Evolutionary conservation across 2,888 invertebrate genomes (phyloP).

Genomic region (Drosophila limbata): DNA sequence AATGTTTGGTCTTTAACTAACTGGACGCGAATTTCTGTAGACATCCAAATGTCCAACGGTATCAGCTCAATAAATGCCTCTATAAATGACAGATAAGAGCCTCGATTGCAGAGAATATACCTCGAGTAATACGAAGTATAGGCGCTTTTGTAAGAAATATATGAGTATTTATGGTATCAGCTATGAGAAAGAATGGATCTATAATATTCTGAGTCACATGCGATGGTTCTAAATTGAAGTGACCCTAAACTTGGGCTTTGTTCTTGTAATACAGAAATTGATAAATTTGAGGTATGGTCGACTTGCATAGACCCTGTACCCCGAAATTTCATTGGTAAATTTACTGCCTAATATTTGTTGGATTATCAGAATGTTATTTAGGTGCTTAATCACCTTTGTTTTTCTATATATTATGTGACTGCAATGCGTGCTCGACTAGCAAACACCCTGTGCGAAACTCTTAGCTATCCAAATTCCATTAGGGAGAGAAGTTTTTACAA

Average conservation of each 20-base stretch:
- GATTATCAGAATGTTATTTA: not conserved
- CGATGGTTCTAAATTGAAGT: not conserved
- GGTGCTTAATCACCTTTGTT: too few relatives aligned
- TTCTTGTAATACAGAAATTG: not conserved
- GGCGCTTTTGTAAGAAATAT: constrained; percentile 6
- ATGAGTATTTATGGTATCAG: constrained; percentile 1
- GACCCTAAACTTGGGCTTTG: not conserved
- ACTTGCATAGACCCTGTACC: not conserved
- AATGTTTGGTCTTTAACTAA: constrained; percentile 38
- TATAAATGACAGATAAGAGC: constrained; percentile 40
- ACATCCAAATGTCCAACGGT: not conserved
- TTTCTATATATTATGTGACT: too few relatives aligned
- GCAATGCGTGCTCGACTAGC: not conserved
- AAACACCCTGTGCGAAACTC: not conserved
- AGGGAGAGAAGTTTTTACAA: not conserved
- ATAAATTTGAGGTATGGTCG: not conserved
- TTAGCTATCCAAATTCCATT: not conserved
- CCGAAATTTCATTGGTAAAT: too few relatives aligned
- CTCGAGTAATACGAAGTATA: not conserved
- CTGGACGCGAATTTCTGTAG: constrained; percentile 16
- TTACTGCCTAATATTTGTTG: not conserved
- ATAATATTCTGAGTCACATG: constrained; percentile 9
- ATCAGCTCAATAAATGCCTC: constrained; percentile 16
- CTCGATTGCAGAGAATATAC: constrained; percentile 30
- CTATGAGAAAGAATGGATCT: constrained; percentile 5